Percentiles rank a stretch among this genome's conserved stretches.
These are phyloP conservation scores for Rhopalosiphum padi DNA, from an alignment of 1,140 invertebrate genomes.

Conservation along the genomic window DNA sequence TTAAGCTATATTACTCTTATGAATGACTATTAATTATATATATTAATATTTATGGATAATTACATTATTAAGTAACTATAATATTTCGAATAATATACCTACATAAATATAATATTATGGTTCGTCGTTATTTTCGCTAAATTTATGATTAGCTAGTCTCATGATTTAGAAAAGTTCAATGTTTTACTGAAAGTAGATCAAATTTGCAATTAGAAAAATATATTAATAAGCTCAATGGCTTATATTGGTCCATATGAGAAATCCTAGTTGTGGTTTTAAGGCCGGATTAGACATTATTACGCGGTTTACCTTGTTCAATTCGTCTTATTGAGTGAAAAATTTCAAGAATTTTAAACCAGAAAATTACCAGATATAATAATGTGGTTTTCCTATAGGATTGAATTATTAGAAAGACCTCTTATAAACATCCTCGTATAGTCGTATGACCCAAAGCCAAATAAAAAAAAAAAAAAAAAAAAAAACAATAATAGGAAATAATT, in stretches of 20 bases:
- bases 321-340: not conserved
- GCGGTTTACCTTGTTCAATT: conserved; percentile 23
- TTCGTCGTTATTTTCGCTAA: not conserved
- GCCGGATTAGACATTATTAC: conserved; percentile 1
- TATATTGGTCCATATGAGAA: not conserved
- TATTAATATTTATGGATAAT: not conserved
- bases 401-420: not conserved
- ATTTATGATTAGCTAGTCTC: not conserved
- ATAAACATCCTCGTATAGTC: not conserved
- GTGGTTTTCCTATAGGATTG: conserved; percentile 3
- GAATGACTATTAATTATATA: not conserved
- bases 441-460: conserved; percentile 7
- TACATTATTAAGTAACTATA: not conserved
- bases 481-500: conserved; percentile 12
- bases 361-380: conserved; percentile 24
- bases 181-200: conserved; percentile 3
- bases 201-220: not conserved
- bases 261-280: conserved; percentile 29
- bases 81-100: not conserved
- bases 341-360: conserved; percentile 11
- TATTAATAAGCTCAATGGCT: not conserved
- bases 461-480: not conserved
- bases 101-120: not conserved
- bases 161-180: not conserved
- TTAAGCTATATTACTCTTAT: not conserved